Percentiles rank a stretch among this genome's conserved stretches.
phyloP scores from a whole-genome alignment of 2,888 invertebrate species.

The Drosophila kanekoi region DNA sequence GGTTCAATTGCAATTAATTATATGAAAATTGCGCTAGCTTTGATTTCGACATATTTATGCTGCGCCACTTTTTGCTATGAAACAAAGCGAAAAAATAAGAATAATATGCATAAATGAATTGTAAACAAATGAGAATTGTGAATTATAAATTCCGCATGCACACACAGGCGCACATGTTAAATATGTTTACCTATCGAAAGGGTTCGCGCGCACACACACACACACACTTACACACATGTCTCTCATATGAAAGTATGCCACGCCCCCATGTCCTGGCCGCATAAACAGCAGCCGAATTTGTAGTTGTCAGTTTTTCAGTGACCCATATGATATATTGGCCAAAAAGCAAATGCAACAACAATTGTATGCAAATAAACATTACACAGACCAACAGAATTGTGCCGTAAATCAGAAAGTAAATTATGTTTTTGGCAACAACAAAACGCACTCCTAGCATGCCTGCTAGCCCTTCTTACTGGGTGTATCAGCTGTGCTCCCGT shows the following conservation, averaged over 20 bases:
- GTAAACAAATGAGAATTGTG: slow-evolving; percentile 70
- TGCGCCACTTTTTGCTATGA: slow-evolving; percentile 37
- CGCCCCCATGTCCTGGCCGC: slow-evolving; percentile 30
- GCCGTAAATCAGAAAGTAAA: slow-evolving; percentile 43
- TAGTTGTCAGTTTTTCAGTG: slow-evolving; percentile 61
- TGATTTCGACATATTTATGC: slow-evolving; percentile 61
- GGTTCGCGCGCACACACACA: too few species aligned
- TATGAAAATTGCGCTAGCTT: slow-evolving; percentile 60
- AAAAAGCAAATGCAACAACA: slow-evolving; percentile 26
- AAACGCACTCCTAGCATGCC: not conserved
- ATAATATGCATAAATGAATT: slow-evolving; percentile 69
- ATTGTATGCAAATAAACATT: slow-evolving; percentile 58
- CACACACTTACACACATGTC: too few species aligned
- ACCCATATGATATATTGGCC: slow-evolving; percentile 61
- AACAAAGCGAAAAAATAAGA: slow-evolving; percentile 1
- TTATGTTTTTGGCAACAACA: slow-evolving; percentile 31
- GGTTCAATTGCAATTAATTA: slow-evolving; percentile 72
- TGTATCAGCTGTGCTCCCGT: too few species aligned
- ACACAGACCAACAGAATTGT: slow-evolving; percentile 49
- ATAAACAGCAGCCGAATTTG: slow-evolving; percentile 66
- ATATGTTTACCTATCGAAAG: slow-evolving; percentile 53
- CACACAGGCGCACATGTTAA: slow-evolving; percentile 17
- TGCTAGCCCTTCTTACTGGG: not conserved
- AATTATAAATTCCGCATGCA: slow-evolving; percentile 53
- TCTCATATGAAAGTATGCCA: slow-evolving; percentile 5